Evolutionary conservation across 2,888 invertebrate species (phyloP), one percentile per base, ranked within the genome.

Genomic region (Oasisia sp.): DNA sequence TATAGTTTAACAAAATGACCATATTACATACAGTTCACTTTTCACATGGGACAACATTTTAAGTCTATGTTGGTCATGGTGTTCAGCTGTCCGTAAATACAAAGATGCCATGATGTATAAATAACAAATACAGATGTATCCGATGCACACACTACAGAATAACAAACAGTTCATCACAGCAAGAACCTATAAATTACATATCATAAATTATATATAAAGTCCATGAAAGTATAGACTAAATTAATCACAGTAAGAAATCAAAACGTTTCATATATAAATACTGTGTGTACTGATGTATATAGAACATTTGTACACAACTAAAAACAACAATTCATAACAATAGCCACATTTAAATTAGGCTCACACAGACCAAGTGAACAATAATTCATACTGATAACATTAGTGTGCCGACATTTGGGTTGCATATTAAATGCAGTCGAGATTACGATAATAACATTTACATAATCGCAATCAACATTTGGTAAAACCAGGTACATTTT

Each of bases 281-380:
- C 74, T 27, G 50, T 50, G 9, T 50, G 9, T 50, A 8, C 50
- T 50, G 50, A 9, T 50, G 9, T 50, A 50, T 14, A 12, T n/a
- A n/a, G 74, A 27, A 27, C 14, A 74, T 74, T 74, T 74, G 74
- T 74, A 74, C 74, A 74, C 74, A 74, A 74, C 27, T 74, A 74
- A 74, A 74, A 74, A 74, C 74, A 58, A 58, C 58, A 74, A 74
- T 74, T 74, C n/a, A 74, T 74, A 19, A 74, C 74, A 74, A 74
- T 27, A n/a, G 19, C 27, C 27, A 74, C 7, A 27, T 27, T 74
- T 14, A 74, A 74, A 74, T 74, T 74, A 74, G n/a, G n/a, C 74
- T 74, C 0, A 19, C 27, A 14, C 27, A 19, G n/a, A 74, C n/a
- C 74, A 74, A 1, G 9, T 50, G 14, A 14, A 74, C 5, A 74